Evolutionary conservation across 2,797 vertebrate species (phyloP).

Genomic region (Sandelia bainsii): DNA sequence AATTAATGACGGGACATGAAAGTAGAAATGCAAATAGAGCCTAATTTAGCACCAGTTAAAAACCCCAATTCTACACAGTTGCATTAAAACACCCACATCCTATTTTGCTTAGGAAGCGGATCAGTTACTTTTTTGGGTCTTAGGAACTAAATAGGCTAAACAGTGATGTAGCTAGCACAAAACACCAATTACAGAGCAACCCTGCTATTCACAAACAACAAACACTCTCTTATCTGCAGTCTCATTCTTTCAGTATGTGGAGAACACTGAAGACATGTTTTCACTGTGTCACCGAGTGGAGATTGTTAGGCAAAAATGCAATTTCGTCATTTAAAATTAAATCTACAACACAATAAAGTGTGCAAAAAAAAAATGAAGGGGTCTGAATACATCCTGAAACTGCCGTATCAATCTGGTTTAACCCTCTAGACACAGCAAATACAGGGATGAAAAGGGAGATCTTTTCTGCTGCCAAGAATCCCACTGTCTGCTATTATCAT

Average conservation of each 20-base stretch:
- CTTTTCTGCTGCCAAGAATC: slow-evolving; percentile 41
- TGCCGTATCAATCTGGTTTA: slow-evolving; percentile 68
- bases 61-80: slow-evolving; percentile 25
- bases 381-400: neutral
- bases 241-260: slow-evolving; percentile 53
- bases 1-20: slow-evolving; percentile 3
- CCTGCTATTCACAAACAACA: slow-evolving; percentile 72
- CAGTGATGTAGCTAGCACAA: slow-evolving; percentile 69
- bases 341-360: neutral
- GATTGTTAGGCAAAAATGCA: neutral
- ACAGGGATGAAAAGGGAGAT: slow-evolving; percentile 27
- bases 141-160: slow-evolving; percentile 66
- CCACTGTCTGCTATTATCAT: slow-evolving; percentile 44
- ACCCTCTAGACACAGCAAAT: slow-evolving; percentile 58
- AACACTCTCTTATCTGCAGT: slow-evolving; percentile 70
- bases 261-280: slow-evolving; percentile 54
- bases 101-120: slow-evolving; percentile 57
- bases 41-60: slow-evolving; percentile 8
- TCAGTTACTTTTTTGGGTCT: slow-evolving; percentile 55
- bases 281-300: neutral
- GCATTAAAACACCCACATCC: slow-evolving; percentile 63
- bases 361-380: neutral
- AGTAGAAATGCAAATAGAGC: neutral
- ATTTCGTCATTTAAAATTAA: neutral
- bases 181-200: slow-evolving; percentile 78